A percentile compares a stretch with the other conserved stretches of the same genome.
Evolutionary conservation across 1,140 invertebrate genomes (phyloP).

Genomic region (Coboldia fuscipes): DNA sequence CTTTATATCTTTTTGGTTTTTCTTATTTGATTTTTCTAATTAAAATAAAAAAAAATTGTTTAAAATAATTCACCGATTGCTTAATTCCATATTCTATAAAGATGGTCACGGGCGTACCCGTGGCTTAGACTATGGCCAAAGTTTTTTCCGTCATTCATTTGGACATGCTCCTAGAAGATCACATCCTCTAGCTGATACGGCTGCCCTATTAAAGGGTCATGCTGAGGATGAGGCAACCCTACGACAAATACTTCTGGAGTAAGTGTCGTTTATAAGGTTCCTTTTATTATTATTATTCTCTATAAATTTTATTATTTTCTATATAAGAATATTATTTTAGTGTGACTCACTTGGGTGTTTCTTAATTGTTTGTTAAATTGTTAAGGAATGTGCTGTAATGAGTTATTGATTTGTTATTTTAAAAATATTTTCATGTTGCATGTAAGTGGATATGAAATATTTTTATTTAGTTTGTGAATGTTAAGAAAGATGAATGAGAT

Average conservation of each 20-base stretch:
- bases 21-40: not conserved
- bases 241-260: conserved; percentile 23
- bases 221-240: conserved; percentile 22
- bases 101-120: conserved; percentile 12
- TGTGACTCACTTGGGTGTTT: not conserved
- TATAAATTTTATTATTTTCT: not conserved
- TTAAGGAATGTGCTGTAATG: not conserved
- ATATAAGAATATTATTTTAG: not conserved
- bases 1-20: not conserved
- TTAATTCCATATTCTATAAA: not conserved
- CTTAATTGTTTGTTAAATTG: not conserved
- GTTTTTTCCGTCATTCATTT: conserved; percentile 21
- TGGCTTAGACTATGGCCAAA: conserved; percentile 18
- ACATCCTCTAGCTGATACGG: conserved; percentile 11
- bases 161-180: conserved; percentile 20
- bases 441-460: no score
- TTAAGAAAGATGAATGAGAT: no score
- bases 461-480: no score
- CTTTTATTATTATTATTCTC: not conserved
- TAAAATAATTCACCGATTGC: not conserved
- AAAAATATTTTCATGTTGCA: conserved; percentile 1
- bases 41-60: not conserved
- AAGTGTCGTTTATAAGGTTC: conserved; percentile 10
- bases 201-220: conserved; percentile 19
- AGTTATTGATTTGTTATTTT: not conserved